Percentiles rank a stretch among this genome's conserved stretches.
These are phyloP conservation scores for Resseliella maxima DNA, from an alignment of 2,888 invertebrate species.

Conservation along the genomic window DNA sequence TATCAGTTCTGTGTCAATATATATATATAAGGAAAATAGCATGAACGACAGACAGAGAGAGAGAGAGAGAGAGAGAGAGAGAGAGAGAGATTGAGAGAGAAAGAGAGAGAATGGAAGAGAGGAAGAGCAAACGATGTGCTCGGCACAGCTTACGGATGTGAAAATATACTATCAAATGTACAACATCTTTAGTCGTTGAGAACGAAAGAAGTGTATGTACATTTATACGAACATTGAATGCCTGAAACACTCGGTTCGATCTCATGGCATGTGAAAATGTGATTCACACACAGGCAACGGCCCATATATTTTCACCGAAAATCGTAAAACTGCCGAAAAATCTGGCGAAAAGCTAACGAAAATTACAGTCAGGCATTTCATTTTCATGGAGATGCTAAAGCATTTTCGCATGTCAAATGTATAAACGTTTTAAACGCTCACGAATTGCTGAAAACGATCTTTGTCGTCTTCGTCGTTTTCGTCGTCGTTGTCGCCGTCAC, in stretches of 20 bases:
- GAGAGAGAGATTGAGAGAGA: no score
- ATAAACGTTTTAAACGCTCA: background rate
- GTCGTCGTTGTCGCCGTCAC: background rate
- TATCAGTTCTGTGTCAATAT: no score
- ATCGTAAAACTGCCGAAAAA: slow-evolving; percentile 51
- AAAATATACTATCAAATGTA: background rate
- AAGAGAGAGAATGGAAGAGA: no score
- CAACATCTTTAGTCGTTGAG: no score
- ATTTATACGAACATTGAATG: background rate
- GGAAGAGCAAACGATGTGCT: no score
- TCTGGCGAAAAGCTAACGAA: background rate
- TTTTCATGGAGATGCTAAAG: background rate
- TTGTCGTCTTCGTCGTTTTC: background rate
- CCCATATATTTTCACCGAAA: slow-evolving; percentile 14
- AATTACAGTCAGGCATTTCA: background rate
- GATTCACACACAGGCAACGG: background rate
- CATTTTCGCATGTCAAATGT: background rate
- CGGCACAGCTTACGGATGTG: background rate
- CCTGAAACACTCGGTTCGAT: background rate
- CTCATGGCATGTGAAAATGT: background rate
- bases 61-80: no score
- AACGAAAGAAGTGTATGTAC: no score
- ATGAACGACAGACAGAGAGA: no score
- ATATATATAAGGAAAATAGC: no score
- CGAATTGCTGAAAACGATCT: background rate